Conservation (phyloP, 2,113 vertebrate genomes). For the Mus musculus region DNA sequence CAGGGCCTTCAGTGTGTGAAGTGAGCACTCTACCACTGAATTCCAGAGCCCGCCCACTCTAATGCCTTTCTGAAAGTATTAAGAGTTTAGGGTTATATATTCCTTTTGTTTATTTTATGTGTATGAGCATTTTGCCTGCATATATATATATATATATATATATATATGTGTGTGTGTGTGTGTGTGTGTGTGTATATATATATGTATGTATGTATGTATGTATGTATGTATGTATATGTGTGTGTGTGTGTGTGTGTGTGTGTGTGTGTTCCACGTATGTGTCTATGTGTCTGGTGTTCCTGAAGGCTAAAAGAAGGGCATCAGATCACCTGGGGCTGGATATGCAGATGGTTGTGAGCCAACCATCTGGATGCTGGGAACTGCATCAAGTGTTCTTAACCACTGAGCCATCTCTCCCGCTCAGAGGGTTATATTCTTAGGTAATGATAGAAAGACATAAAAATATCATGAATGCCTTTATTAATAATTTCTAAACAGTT, state of each 20-base stretch:
- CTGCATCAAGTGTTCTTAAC: not conserved
- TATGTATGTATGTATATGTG: no score
- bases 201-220: no score
- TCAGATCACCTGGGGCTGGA: not conserved
- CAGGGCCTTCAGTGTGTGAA: not conserved
- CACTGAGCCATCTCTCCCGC: not conserved
- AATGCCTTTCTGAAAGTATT: conserved; percentile 29
- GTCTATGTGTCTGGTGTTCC: not conserved
- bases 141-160: no score
- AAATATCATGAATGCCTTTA: not conserved
- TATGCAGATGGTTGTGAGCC: not conserved
- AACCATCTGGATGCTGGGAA: not conserved
- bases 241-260: no score
- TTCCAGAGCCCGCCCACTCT: not conserved
- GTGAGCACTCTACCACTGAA: not conserved
- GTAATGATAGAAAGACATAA: not conserved
- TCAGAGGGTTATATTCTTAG: not conserved
- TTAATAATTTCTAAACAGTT: conserved; percentile 35
- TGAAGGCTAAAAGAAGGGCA: not conserved
- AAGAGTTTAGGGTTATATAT: not conserved
- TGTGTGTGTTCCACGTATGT: not conserved
- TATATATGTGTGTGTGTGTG: no score
- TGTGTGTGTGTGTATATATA: no score
- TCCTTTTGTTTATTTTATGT: not conserved
- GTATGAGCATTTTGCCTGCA: not conserved